These are phyloP conservation scores for Automeris io DNA, from an alignment of 2,888 invertebrate species.

Conservation along the genomic window DNA sequence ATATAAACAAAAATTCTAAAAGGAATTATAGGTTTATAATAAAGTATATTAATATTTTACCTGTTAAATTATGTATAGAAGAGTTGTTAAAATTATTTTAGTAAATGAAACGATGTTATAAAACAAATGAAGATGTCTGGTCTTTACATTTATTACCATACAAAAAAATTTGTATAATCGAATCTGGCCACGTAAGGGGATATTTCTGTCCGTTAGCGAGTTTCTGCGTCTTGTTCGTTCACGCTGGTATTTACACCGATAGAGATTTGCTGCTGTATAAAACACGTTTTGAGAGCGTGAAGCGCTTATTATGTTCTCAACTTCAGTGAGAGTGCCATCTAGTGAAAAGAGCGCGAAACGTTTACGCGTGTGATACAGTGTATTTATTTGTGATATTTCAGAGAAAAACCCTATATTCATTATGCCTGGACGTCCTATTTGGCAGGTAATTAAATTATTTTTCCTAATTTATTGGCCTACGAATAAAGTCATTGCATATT, in stretches of 20 bases:
- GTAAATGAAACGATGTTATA: no score
- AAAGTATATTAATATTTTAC: no score
- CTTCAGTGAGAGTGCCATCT: conserved; percentile 74
- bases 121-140: neutral
- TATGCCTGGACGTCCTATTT: conserved; percentile 87
- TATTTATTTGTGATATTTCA: conserved; percentile 39
- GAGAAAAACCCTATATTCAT: conserved; percentile 38
- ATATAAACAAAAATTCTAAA: no score
- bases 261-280: conserved; percentile 64
- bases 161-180: conserved; percentile 26
- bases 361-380: conserved; percentile 43
- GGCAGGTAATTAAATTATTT: conserved; percentile 76
- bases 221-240: conserved; percentile 67
- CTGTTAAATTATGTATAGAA: no score
- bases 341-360: conserved; percentile 52
- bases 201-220: conserved; percentile 62
- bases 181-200: conserved; percentile 48
- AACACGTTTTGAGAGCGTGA: conserved; percentile 70
- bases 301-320: conserved; percentile 70
- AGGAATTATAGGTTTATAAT: no score
- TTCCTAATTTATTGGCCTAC: no score
- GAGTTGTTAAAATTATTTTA: no score
- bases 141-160: conserved; percentile 21
- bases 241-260: conserved; percentile 58
- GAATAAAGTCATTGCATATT: no score